Percentiles rank a stretch among this genome's conserved stretches.
These are phyloP conservation scores for Leptinotarsa undecemlineata DNA, from an alignment of 1,140 invertebrate species.

Conservation along the genomic window DNA sequence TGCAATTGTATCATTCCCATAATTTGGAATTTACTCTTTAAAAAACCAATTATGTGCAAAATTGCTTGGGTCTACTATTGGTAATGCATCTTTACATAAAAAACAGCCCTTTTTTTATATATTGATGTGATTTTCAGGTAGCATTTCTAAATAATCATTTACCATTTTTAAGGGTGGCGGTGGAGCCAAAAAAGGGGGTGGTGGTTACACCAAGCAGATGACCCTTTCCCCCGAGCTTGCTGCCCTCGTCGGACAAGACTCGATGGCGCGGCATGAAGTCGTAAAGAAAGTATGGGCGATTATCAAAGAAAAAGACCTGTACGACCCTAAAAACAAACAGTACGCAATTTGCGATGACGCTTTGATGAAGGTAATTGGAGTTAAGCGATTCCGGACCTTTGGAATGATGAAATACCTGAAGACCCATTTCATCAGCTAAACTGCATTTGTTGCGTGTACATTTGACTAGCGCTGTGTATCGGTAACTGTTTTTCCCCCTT, in stretches of 20 bases:
- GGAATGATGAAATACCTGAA: slow-evolving; percentile 96
- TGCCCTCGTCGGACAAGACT: slow-evolving; percentile 80
- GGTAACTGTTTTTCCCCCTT: not conserved
- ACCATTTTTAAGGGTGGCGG: slow-evolving; percentile 28
- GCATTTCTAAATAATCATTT: too few species aligned
- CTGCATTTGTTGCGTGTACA: not conserved
- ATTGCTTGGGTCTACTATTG: too few species aligned
- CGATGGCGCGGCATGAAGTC: slow-evolving; percentile 88
- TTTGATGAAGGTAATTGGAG: slow-evolving; percentile 84
- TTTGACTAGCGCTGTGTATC: not conserved
- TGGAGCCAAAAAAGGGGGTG: slow-evolving; percentile 61
- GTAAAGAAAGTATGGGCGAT: slow-evolving; percentile 92
- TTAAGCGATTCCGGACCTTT: slow-evolving; percentile 88
- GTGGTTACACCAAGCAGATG: slow-evolving; percentile 80
- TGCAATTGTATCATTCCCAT: too few species aligned
- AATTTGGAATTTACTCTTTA: too few species aligned
- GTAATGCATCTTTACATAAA: too few species aligned
- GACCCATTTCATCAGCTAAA: slow-evolving; percentile 81
- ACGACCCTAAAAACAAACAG: slow-evolving; percentile 93
- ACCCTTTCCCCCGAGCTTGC: slow-evolving; percentile 85
- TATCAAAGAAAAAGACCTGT: slow-evolving; percentile 89
- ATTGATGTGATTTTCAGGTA: too few species aligned
- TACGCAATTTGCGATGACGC: slow-evolving; percentile 92
- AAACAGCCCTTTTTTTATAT: too few species aligned
- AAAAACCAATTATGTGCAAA: too few species aligned